phyloP scores from a whole-genome alignment of 1,140 invertebrate species.

The Atopsyche davidsoni region DNA sequence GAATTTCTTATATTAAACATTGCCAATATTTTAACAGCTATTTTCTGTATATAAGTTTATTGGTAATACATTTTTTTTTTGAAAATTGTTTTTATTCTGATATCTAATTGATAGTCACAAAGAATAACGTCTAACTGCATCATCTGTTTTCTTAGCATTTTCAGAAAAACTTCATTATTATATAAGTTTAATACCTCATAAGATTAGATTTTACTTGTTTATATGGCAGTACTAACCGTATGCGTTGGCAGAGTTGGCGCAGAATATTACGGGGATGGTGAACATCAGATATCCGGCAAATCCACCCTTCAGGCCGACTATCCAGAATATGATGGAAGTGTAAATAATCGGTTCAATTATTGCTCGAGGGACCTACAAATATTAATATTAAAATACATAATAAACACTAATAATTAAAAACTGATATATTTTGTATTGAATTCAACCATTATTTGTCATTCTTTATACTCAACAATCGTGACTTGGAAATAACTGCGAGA shows the following conservation, averaged over 20 bases:
- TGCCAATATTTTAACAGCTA: neutral
- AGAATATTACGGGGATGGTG: conserved; percentile 41
- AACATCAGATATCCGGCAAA: conserved; percentile 42
- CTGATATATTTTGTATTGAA: neutral
- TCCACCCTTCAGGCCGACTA: conserved; percentile 42
- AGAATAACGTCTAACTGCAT: too few species aligned
- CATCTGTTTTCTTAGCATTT: too few species aligned
- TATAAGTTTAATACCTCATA: neutral
- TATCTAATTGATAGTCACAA: too few species aligned
- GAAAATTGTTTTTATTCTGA: too few species aligned
- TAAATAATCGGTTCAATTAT: conserved; percentile 57
- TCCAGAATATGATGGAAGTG: conserved; percentile 48
- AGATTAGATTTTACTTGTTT: too few species aligned
- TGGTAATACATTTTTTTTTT: too few species aligned
- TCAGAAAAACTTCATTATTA: too few species aligned
- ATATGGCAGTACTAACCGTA: conserved; percentile 42
- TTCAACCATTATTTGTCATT: neutral
- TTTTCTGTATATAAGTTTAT: too few species aligned
- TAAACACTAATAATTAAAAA: neutral
- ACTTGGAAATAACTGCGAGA: too few species aligned
- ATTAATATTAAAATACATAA: neutral
- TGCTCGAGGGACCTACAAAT: conserved; percentile 55
- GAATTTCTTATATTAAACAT: conserved; percentile 1
- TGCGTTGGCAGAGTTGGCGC: conserved; percentile 45
- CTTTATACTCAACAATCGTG: neutral